Evolutionary conservation across 1,140 invertebrate genomes (phyloP), one percentile per base, ranked within the genome.

Genomic region (Psix sp.): DNA sequence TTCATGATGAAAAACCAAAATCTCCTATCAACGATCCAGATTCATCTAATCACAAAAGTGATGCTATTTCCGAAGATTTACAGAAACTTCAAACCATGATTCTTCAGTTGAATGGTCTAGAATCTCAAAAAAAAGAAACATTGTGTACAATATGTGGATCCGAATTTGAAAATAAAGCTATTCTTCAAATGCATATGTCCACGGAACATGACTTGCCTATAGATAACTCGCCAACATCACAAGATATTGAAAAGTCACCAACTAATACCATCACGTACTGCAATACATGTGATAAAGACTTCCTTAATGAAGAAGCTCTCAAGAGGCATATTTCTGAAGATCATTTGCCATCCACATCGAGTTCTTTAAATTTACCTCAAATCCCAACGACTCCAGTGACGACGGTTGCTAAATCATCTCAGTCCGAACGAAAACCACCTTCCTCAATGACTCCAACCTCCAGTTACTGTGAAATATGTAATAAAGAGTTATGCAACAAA

Each of bases 401-500:
- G 4, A 36, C 80, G 11, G 70, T 66, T 39, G 42, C 65, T 4
- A 73, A 74, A 9, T 36, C 79, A 52, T 10, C 68, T 66, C 59
- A 78, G 38, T 48, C 76, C 7, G 82, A 83, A 16, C 77, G 80
- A 16, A 76, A 85, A 33, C 13, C 81, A 13, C 68, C 63, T 60
- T 3, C 84, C 18, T 78, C 86, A 38, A 84, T 92, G 38, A 90
- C 92, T 9, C 93, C 89, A 0, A 92, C 91, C 0, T 94, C 93
- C 38, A 96, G 96, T 79, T 98, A 97, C 80, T 99, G 98, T 86
- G 97, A 99, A 83, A 98, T 99, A 59, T 99, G 98, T 87, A 99
- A 99, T 87, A 99, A 99, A 88, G 97, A 99, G 85, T 86, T 99
- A 21, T 99, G 98, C 88, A 99, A 99, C 88, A 99, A 99, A 85